Base-by-base conservation (phyloP, 2,888 invertebrate species). In the Drosophila vallismaia region DNA sequence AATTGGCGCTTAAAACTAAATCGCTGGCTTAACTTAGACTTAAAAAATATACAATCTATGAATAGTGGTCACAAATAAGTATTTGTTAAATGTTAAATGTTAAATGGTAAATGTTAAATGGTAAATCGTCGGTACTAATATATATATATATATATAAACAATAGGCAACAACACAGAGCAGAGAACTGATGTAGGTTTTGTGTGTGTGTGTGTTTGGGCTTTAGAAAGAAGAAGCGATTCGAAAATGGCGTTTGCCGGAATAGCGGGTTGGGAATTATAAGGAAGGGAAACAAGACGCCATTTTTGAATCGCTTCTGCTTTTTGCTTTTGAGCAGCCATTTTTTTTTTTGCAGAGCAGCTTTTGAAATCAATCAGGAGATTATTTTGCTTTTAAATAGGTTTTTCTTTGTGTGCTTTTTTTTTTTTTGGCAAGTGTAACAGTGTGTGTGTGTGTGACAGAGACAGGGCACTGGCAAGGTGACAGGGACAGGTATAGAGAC, bases 121-220 rank as follows among this genome's bases (percentile, higher is more conserved):
- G 19, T 19, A 19, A 19, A 19, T 19, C 19, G 19, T 19, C n/a
- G n/a, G n/a, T n/a, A n/a, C n/a, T n/a, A 19, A 19, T 19, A 19
- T 51, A 53, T 46, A 38, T 51, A 67, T 46, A 53, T 69, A 71
- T 62, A 69, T 74, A 66, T 84, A 86, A 86, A 84, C 87, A 83
- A 84, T 86, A 81, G 81, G 78, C 86, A 83, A 86, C 84, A 83
- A 82, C 82, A 82, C 84, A 86, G 77, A 86, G 84, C 86, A 80
- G 80, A 81, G 64, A 71, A 70, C 56, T 60, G 38, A 54, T 70
- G 46, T 59, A 33, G 44, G 33, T 24, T 68, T 36, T 45, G 57
- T 64, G 50, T 38, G 38, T 44, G 5, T 58, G 26, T 38, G 49
- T 62, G 12, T 28, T 4, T 9, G 10, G 28, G 45, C 51, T 38